These are phyloP conservation scores for Pteromalus puparum DNA, from an alignment of 1,140 invertebrate species.

Conservation along the genomic window DNA sequence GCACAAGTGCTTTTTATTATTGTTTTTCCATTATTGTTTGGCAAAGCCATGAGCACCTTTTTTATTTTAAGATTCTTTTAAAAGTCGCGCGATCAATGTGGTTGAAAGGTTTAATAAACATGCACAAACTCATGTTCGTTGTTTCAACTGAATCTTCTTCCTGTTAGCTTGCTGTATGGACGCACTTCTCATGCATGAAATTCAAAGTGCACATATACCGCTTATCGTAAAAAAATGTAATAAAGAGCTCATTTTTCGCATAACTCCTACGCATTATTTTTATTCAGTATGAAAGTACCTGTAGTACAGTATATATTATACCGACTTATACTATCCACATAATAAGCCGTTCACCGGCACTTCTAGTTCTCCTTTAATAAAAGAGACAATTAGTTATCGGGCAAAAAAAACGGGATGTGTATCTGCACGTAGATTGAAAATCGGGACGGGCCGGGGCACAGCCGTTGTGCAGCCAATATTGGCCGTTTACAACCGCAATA, in stretches of 20 bases:
- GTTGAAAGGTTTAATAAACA: too few relatives aligned
- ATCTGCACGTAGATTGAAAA: slow-evolving; percentile 1
- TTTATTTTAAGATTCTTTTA: background rate
- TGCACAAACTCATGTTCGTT: background rate
- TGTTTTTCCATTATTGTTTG: background rate
- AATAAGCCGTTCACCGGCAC: background rate
- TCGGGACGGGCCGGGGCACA: background rate
- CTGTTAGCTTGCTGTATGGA: background rate
- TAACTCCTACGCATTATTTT: background rate
- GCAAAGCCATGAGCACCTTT: background rate
- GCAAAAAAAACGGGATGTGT: background rate
- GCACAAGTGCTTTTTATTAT: slow-evolving; percentile 14
- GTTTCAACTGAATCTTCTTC: background rate
- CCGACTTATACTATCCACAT: too few relatives aligned
- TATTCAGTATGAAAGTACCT: background rate
- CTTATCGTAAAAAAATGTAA: background rate
- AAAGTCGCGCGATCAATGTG: too few relatives aligned
- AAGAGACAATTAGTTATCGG: background rate
- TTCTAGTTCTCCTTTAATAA: slow-evolving; percentile 7
- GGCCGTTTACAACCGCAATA: background rate
- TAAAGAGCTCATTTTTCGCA: background rate
- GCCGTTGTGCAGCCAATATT: background rate
- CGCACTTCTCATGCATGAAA: too few relatives aligned
- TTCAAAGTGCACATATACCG: too few relatives aligned
- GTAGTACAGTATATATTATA: background rate